These are phyloP conservation scores for Centropyge bicolor DNA, from an alignment of 2,797 vertebrate genomes.

Conservation along the genomic window DNA sequence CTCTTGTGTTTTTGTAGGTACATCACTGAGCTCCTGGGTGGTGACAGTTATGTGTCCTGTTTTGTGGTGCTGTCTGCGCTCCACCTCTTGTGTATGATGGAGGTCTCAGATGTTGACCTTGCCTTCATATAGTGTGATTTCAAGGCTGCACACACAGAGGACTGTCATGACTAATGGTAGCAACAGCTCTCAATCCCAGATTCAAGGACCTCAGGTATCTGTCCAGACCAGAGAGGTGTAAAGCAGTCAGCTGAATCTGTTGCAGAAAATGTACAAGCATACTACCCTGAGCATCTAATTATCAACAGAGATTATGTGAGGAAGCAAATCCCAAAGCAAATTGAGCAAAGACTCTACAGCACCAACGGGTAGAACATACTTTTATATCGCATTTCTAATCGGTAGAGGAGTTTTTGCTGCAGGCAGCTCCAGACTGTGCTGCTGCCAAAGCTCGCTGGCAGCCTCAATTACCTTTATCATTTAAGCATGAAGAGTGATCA, in stretches of 20 bases:
- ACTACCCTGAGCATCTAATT: conserved; percentile 15
- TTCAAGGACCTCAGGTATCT: too few species aligned
- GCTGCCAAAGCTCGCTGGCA: conserved; percentile 41
- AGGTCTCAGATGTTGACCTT: too few species aligned
- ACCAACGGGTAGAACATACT: not conserved
- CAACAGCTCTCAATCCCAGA: too few species aligned
- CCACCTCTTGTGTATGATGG: too few species aligned
- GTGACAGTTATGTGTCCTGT: too few species aligned
- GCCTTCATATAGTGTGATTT: too few species aligned
- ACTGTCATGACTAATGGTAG: too few species aligned
- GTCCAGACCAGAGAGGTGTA: too few species aligned
- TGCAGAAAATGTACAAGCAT: not conserved
- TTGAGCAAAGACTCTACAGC: conserved; percentile 6
- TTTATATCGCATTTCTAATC: conserved; percentile 23
- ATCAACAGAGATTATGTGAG: conserved; percentile 3
- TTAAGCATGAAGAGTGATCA: conserved; percentile 67
- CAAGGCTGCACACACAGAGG: too few species aligned
- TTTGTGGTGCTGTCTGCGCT: too few species aligned
- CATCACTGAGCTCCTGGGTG: too few species aligned
- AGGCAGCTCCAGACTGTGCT: not conserved
- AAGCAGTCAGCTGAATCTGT: not conserved
- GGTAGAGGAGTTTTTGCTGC: conserved; percentile 17
- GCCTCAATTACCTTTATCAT: conserved; percentile 61
- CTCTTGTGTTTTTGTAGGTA: too few species aligned
- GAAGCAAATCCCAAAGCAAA: conserved; percentile 23